Base-by-base conservation (phyloP, 2,113 vertebrate species). In the Euleptes europaea region DNA sequence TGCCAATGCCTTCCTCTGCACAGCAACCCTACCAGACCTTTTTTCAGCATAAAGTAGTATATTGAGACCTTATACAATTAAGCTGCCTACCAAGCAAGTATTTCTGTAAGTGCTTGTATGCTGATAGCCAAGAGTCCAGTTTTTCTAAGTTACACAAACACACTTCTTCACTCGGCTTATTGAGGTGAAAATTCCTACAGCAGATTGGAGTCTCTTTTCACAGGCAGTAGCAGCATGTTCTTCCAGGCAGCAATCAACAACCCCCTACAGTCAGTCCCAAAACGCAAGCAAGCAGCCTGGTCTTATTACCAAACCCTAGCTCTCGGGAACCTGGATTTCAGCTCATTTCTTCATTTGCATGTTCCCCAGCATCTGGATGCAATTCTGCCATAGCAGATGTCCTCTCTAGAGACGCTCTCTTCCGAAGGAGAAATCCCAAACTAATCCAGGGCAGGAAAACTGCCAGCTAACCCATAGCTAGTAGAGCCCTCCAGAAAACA, bases 311-410 rank as follows among this genome's bases (percentile, higher is more conserved):
- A 65, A 85, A 63, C 38, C 76, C 40, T 47, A 17, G n/a, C 42
- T 72, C 76, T 79, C 51, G 21, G 42, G 75, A 72, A 40, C 54
- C 26, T 70, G 72, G 54, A 71, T 80, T 60, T 79, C 70, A 72
- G 63, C n/a, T 42, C 23, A 6, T 42, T 44, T 71, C 54, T 73
- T 49, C 54, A 85, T 80, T 57, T 85, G 84, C 78, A 85, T 72
- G 40, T 79, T 70, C 69, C 10, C 71, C 69, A 12, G 42, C 84
- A 85, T 85, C 84, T 85, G 84, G 84, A 80, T 79, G 54, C 77
- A 79, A 85, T 85, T 85, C 57, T 65, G 63, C n/a, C 51, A 33
- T 71, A 47, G 54, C 84, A 85, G 84, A 85, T 85, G 84, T 85
- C 84, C 8, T 85, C 84, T 71, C 77, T 73, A 54, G 84, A 73